Evolutionary conservation across 2,888 invertebrate species (phyloP), one percentile per base, ranked within the genome.

Genomic region (Sisyra nigra): DNA sequence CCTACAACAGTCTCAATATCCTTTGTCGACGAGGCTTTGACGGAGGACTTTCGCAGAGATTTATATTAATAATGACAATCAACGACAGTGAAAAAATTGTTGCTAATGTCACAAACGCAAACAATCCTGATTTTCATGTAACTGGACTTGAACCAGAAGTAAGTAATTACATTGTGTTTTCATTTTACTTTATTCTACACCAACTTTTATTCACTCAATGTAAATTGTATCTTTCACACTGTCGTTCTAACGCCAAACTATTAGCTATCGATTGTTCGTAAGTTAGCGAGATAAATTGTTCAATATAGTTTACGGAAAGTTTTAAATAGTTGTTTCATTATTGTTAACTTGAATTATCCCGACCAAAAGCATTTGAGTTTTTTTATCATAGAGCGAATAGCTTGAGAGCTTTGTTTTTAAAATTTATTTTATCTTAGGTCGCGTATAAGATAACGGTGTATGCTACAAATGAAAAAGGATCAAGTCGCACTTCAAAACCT

Each of bases 381-480:
- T n/a, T n/a, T n/a, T n/a, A n/a, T n/a, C n/a, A n/a, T n/a, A n/a
- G n/a, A n/a, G n/a, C n/a, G n/a, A n/a, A n/a, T n/a, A n/a, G n/a
- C n/a, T n/a, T n/a, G n/a, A n/a, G n/a, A n/a, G n/a, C n/a, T 24
- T 24, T 24, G 7, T 24, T 24, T 24, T 24, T 24, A 24, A 24
- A 24, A 24, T 5, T 18, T 1, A 7, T 37, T 3, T 24, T 37
- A 18, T 37, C 17, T 4, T 19, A 37, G 37, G 18, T 63, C 38
- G 65, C 66, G 44, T 67, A 69, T 52, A 54, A 56, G 48, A 53
- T 56, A 13, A 54, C 54, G 8, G 67, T 82, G 13, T 75, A 74
- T 51, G 76, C 84, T 3, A 72, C 72, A 57, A 85, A 85, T 59
- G 69, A 67, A 48, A 84, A 83, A 57, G 81, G 81, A 2, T 57